Evolutionary conservation across 2,113 vertebrate species (phyloP), one percentile per base, ranked within the genome.

Genomic region (Salvelinus fontinalis): DNA sequence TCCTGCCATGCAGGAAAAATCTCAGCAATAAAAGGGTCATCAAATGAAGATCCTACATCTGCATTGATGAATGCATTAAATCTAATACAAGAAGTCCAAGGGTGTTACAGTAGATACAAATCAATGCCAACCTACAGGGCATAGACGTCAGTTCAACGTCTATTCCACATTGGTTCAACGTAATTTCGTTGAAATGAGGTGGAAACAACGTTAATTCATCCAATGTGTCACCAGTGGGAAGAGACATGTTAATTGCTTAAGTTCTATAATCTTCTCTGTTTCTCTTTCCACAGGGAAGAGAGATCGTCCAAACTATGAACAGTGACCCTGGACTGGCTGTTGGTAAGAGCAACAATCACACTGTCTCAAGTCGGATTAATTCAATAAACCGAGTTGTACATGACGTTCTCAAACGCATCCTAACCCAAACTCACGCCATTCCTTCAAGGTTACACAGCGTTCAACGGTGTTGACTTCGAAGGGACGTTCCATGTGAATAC

Each of bases 261-360:
- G 9, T 70, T 60, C 18, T 26, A 20, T 26, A 31, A 11, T 12
- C 4, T 67, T 48, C 39, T 49, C 12, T 22, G 34, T 24, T 80
- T 77, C 82, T 68, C 3, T 70, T 72, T 68, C 4, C 72, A 20
- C 90, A 99, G 97, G 98, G 98, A 76, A 96, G 95, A 95, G 98
- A 99, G 89, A 99, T 99, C 0, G 97, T 99, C 34, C 98, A 99
- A 91, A 99, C 98, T 0, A 99, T 99, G 98, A 99, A 99, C 93
- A 99, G 98, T 0, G 98, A 99, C 44, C 98, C 98, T 0, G 98
- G 98, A 14, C 85, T 99, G 84, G 98, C 97, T 84, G 97, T 99
- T 79, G 98, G 98, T 99, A 88, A 96, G 95, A 71, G 4, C 5
- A 60, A 9, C 59, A 9, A 16, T 51, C 49, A 16, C 14, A 0